Evolutionary conservation across 2,113 vertebrate genomes (phyloP), one percentile per base, ranked within the genome.

Genomic region (Strix uralensis): DNA sequence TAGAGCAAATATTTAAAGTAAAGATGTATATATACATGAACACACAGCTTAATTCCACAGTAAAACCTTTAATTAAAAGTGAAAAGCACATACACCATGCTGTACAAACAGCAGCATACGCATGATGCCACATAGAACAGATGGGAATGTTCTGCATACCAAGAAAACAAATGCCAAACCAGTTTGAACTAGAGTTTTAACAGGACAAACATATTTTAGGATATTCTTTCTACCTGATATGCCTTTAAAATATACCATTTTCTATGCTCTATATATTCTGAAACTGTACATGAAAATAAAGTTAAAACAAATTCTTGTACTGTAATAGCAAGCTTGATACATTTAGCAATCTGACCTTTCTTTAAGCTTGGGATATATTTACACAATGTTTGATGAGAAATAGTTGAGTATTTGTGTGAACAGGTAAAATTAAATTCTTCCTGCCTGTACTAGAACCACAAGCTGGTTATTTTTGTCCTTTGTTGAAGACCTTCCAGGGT

Each of bases 211-310:
- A 59, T 90, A 83, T 58, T 96, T 90, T 79, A 79, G 72, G 9
- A 40, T 79, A 85, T 51, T 94, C 62, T 93, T 90, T 88, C 67
- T 96, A 92, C 73, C 65, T 90, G 67, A 90, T 82, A 69, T 95
- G 72, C 81, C 93, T 97, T 97, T 90, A 75, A 90, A 93, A 89
- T 93, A 88, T 90, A 92, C 49, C 14, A 25, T 96, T 98, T 97
- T 93, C 81, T 97, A 79, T 96, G 92, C 89, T 98, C 82, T 97
- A 87, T 97, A 96, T 97, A 91, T 92, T 95, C 92, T 96, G 96
- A 88, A 93, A 94, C 54, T 97, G 94, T 97, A 96, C 70, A 55
- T 96, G 92, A 94, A 96, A 98, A 98, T 98, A 98, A 98, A 98
- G 67, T 90, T 92, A 84, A 94, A 96, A 87, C 25, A 32, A 96